Evolutionary conservation across 2,888 invertebrate species (phyloP), one percentile per base, ranked within the genome.

Genomic region (Masnerella sp.): DNA sequence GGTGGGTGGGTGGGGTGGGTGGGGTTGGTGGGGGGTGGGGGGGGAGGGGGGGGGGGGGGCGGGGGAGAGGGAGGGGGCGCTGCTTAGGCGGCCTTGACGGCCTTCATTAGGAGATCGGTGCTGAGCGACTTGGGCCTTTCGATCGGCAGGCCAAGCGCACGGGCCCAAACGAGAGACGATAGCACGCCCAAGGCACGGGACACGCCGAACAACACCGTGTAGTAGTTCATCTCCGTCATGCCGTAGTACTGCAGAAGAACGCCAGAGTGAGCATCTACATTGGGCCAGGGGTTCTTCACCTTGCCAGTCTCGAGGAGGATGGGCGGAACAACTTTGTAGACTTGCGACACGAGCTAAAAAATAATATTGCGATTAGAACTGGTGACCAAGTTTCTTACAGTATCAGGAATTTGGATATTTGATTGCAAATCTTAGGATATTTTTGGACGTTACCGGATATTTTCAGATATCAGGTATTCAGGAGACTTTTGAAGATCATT

Each of bases 261-360:
- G 78, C 98, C 98, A 77, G 97, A 97, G 90, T 98, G 97, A 15
- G 98, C 97, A 89, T 98, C 98, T 80, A 98, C 98, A 88, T 98
- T 98, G 78, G 98, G 98, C 97, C 97, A 98, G 74, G 98, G 98
- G 91, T 98, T 98, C 91, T 97, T 96, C 70, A 97, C 97, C 89
- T 98, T 98, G 84, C 97, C 98, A 79, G 95, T 94, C 88, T 96
- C 96, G 80, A 94, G 91, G 40, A 98, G 93, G 84, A 98, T 93
- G 78, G 95, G 95, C 0, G 98, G 98, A 43, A 96, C 96, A 52
- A 97, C 92, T 88, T 97, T 96, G 92, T 96, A 98, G 5, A 97
- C 90, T 82, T 94, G 93, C 1, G 96, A 93, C 15, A 97, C 97
- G 83, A 98, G 90, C 90, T 91, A 88, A 7, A 89, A 87, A 47